Evolutionary conservation across 2,797 vertebrate genomes (phyloP).

Genomic region (Cephalopachus bancanus): DNA sequence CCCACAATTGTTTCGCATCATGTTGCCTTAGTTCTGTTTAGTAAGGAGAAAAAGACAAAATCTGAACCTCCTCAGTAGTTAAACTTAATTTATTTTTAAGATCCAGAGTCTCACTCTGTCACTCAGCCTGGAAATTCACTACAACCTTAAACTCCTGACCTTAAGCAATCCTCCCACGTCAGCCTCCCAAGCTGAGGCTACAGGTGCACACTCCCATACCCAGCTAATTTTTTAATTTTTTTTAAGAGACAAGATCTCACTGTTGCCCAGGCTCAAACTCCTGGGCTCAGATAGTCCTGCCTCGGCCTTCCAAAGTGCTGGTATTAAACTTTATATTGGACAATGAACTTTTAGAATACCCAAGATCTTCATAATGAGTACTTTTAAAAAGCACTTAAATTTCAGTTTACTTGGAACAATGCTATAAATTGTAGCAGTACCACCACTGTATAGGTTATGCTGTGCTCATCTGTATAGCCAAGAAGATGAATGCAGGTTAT

Average conservation of each 20-base stretch:
- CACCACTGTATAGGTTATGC: background rate
- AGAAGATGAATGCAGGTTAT: background rate
- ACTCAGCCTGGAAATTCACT: too few species aligned
- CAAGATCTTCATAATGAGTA: background rate
- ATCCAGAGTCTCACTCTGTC: too few species aligned
- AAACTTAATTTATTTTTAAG: background rate
- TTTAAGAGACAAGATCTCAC: too few species aligned
- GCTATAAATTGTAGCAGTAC: background rate
- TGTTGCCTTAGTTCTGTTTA: conserved; percentile 3
- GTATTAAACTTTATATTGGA: background rate
- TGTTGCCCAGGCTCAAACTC: too few species aligned
- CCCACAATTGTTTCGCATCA: background rate
- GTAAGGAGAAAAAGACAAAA: background rate
- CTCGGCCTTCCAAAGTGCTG: too few species aligned
- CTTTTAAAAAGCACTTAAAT: background rate
- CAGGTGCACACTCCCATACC: too few species aligned
- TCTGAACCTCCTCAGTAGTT: background rate
- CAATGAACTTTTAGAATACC: background rate
- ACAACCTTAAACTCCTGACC: too few species aligned
- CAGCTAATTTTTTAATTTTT: too few species aligned
- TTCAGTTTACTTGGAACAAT: conserved; percentile 5
- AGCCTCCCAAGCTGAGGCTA: too few species aligned
- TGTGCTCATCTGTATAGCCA: background rate
- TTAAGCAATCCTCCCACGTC: too few species aligned
- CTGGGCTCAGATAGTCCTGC: too few species aligned